Evolutionary conservation across 2,888 invertebrate species (phyloP), one percentile per base, ranked within the genome.

Genomic region (Agonopterix subpropinquella): DNA sequence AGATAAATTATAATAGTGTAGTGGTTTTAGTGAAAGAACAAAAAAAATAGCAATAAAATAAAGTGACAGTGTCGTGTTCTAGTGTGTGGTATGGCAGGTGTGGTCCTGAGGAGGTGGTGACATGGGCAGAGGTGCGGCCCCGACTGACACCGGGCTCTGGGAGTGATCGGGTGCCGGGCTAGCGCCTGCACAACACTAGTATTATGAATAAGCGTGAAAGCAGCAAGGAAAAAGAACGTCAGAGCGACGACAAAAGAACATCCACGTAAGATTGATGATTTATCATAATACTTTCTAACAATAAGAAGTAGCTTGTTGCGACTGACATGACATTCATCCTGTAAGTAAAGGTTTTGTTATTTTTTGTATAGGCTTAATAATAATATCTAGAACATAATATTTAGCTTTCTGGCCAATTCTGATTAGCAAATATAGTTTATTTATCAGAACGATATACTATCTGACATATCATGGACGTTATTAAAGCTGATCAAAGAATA

Each of bases 131-230:
- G 67, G 72, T 67, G 74, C 65, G 74, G 84, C 78, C 78, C 70
- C 62, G 65, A 70, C 67, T 66, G 72, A 73, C 77, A 70, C 79
- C 73, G 81, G 83, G 82, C 84, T 81, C 77, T 67, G 77, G 83
- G 80, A 83, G 82, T 83, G 82, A 84, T 70, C 71, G 61, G 72
- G 87, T 82, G 88, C 79, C 68, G 73, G 86, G 81, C 80, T 70
- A 66, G 66, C 51, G 84, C 89, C 86, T 80, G 85, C 82, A 82
- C 85, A 70, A 64, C 70, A 73, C 70, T 73, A 67, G 73, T 77
- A 89, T 80, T 81, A 89, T 89, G 89, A 88, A 89, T 78, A 89
- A 87, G 73, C 82, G 87, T 62, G 88, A 88, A 74, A 87, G 72
- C 75, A 87, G 72, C 75, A 85, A 88, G 73, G 87, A 88, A 54